Conservation (phyloP, 1,140 invertebrate species). For the Macrobrachium rosenbergii region DNA sequence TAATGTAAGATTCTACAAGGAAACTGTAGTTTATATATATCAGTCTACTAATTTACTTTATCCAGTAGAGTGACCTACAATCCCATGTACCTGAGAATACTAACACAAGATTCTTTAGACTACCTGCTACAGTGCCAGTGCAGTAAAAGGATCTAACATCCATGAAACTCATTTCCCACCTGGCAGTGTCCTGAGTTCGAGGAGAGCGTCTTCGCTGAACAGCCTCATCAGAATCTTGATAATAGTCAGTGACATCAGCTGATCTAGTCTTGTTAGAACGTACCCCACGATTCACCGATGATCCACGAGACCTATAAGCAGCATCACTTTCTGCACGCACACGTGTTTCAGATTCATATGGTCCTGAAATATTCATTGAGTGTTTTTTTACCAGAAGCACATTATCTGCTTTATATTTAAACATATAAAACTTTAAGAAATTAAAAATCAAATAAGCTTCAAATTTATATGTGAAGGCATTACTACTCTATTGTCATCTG, state of each 20-base stretch:
- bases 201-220: constrained; percentile 37
- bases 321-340: constrained; percentile 52
- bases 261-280: constrained; percentile 53
- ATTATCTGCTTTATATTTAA: neutral
- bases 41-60: too few species aligned
- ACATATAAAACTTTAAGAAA: neutral
- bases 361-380: constrained; percentile 1
- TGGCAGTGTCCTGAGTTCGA: constrained; percentile 49
- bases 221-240: constrained; percentile 38
- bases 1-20: too few species aligned
- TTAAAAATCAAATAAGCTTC: too few species aligned
- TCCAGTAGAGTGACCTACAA: too few species aligned
- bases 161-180: constrained; percentile 14
- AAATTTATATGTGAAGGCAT: too few species aligned
- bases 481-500: too few species aligned
- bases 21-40: too few species aligned
- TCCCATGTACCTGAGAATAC: too few species aligned
- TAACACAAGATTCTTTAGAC: too few species aligned
- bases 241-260: constrained; percentile 53
- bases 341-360: constrained; percentile 45
- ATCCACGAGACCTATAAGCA: constrained; percentile 49
- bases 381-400: neutral
- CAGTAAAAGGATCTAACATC: too few species aligned
- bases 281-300: constrained; percentile 44
- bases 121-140: too few species aligned